Evolutionary conservation across 2,113 vertebrate species (phyloP), one percentile per base, ranked within the genome.

Genomic region (Corythaeola cristata): DNA sequence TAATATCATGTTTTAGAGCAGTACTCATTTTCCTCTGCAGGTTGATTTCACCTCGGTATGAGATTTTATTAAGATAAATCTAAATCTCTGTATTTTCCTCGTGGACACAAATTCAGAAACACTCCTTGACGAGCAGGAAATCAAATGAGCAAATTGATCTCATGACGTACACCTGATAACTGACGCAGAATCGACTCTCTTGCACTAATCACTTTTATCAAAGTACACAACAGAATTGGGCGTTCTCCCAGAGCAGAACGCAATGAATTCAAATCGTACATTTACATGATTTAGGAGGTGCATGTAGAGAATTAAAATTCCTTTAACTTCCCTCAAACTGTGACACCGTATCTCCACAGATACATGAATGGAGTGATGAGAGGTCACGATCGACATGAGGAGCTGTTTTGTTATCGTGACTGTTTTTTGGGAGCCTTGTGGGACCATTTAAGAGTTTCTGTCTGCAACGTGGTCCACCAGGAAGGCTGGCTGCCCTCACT

Each of bases 381-480:
- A 27, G 45, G 33, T 32, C 47, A 11, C 1, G 8, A 5, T 32
- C 27, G 30, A 7, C 2, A 0, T 2, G 19, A 32, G 28, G 17
- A 68, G 30, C 3, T 11, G 15, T 7, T 87, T 27, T 37, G 5
- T 58, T 47, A 2, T 2, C 1, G 0, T 30, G 12, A 15, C 19
- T 32, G 6, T 12, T 62, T 23, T 52, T 39, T 13, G 44, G 23
- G 26, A 55, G 8, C 3, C 33, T 63, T 47, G 7, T 12, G 53
- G 24, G 12, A 50, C 32, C 52, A 14, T 5, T 27, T 16, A 9
- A 52, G 28, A 24, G 1, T 2, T 2, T 33, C 44, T 71, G 18
- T 49, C 19, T 6, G 1, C 0, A 0, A 15, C 12, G 41, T 35
- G 49, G 23, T n/a, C 11, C 27, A 63, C n/a, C 14, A 15, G n/a